phyloP scores from a whole-genome alignment of 2,888 invertebrate species.

The Maniola hyperantus region DNA sequence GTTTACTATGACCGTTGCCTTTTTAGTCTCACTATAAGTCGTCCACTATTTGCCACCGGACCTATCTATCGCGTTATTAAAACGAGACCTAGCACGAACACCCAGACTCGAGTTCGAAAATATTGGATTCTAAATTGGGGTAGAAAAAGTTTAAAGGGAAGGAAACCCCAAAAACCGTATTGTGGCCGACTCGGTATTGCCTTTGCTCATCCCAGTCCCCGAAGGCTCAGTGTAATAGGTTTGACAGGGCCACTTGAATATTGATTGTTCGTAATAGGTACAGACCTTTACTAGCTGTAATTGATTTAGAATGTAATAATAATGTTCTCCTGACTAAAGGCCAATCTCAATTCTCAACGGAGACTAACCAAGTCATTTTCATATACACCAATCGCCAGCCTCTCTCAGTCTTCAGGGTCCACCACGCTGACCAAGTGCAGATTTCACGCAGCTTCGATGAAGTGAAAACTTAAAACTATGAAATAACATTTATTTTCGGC shows the following conservation, averaged over 20 bases:
- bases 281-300: background rate
- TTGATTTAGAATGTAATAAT: background rate
- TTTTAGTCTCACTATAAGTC: conserved; percentile 47
- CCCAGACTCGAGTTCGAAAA: conserved; percentile 45
- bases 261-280: background rate
- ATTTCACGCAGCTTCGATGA: too few species aligned
- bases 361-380: background rate
- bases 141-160: conserved; percentile 40
- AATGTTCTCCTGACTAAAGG: background rate
- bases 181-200: conserved; percentile 21
- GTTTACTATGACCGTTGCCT: conserved; percentile 42
- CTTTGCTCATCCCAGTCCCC: conserved; percentile 17
- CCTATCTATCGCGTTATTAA: conserved; percentile 51
- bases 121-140: conserved; percentile 48
- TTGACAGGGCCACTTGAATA: conserved; percentile 9
- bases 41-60: conserved; percentile 48
- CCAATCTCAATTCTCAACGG: background rate
- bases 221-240: conserved; percentile 10
- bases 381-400: too few species aligned
- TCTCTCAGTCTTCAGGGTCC: too few species aligned
- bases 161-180: conserved; percentile 34
- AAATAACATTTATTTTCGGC: too few species aligned
- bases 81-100: conserved; percentile 48
- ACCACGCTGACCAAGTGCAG: too few species aligned
- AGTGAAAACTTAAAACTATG: too few species aligned